These are phyloP conservation scores for Oxycera nigricornis DNA, from an alignment of 2,888 invertebrate species.

Conservation along the genomic window DNA sequence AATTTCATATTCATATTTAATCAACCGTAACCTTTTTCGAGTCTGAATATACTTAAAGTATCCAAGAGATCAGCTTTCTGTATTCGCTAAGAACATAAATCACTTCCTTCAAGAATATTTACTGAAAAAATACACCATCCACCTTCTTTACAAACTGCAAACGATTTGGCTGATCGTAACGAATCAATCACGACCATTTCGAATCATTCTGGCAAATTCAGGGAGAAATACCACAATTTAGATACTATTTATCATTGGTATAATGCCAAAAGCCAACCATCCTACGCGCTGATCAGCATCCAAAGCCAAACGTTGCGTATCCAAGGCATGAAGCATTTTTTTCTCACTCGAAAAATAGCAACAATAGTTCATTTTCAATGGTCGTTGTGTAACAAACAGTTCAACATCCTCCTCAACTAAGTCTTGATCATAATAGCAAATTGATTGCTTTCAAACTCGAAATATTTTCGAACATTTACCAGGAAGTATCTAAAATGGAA, in stretches of 20 bases:
- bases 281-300: not conserved
- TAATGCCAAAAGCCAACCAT: not conserved
- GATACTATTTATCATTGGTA: not conserved
- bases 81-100: too few relatives aligned
- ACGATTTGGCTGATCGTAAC: not conserved
- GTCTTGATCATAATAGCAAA: conserved; percentile 12
- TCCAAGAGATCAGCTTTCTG: too few relatives aligned
- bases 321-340: too few relatives aligned
- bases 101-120: too few relatives aligned
- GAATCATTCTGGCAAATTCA: not conserved
- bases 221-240: not conserved
- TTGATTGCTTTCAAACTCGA: conserved; percentile 10
- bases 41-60: too few relatives aligned
- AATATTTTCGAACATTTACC: not conserved
- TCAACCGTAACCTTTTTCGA: too few relatives aligned
- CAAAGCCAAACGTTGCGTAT: too few relatives aligned
- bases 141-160: too few relatives aligned
- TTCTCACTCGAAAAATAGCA: not conserved
- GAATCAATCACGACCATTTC: not conserved
- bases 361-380: not conserved
- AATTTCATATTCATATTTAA: too few relatives aligned
- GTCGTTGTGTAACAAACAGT: not conserved
- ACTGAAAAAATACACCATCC: too few relatives aligned
- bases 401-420: not conserved
- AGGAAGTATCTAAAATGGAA: not conserved